Evolutionary conservation across 1,140 invertebrate genomes (phyloP).

Genomic region (Euura lappo): DNA sequence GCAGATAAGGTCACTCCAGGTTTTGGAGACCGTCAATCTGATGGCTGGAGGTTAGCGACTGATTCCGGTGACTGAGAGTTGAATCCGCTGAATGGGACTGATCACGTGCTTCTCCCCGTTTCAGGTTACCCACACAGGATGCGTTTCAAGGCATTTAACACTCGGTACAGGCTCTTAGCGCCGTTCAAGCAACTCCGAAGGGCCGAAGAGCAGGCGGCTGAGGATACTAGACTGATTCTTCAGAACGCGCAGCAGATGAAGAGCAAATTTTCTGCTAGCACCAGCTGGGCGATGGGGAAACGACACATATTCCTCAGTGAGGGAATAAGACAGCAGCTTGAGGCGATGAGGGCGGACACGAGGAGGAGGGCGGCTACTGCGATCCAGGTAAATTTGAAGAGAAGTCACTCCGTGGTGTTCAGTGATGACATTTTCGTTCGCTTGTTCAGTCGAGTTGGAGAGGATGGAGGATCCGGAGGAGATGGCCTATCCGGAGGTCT

Average conservation of each 20-base stretch:
- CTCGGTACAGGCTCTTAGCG: slow-evolving; percentile 82
- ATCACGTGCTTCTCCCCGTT: slow-evolving; percentile 14
- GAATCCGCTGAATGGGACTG: neutral
- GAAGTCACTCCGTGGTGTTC: neutral
- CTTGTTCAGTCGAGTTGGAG: slow-evolving; percentile 82
- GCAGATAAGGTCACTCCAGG: slow-evolving; percentile 89
- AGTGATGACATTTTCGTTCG: neutral
- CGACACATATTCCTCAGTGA: slow-evolving; percentile 94
- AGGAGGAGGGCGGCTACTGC: slow-evolving; percentile 76
- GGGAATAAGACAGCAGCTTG: slow-evolving; percentile 87
- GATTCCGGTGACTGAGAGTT: neutral
- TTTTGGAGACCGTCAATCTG: slow-evolving; percentile 93
- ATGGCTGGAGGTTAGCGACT: slow-evolving; percentile 78
- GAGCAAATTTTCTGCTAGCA: slow-evolving; percentile 67
- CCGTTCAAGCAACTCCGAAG: slow-evolving; percentile 76
- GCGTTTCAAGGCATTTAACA: slow-evolving; percentile 93
- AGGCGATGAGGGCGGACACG: slow-evolving; percentile 78
- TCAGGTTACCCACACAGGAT: slow-evolving; percentile 90
- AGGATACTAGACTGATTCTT: slow-evolving; percentile 81
- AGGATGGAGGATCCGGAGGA: slow-evolving; percentile 74
- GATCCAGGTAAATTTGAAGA: slow-evolving; percentile 45
- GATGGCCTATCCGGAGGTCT: slow-evolving; percentile 70
- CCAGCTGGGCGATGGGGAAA: slow-evolving; percentile 90
- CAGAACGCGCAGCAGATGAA: slow-evolving; percentile 67
- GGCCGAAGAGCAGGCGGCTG: slow-evolving; percentile 80